A percentile compares a stretch with the other conserved stretches of the same genome.
Evolutionary conservation across 1,140 invertebrate species (phyloP).

Genomic region (Drosophila arizonae): DNA sequence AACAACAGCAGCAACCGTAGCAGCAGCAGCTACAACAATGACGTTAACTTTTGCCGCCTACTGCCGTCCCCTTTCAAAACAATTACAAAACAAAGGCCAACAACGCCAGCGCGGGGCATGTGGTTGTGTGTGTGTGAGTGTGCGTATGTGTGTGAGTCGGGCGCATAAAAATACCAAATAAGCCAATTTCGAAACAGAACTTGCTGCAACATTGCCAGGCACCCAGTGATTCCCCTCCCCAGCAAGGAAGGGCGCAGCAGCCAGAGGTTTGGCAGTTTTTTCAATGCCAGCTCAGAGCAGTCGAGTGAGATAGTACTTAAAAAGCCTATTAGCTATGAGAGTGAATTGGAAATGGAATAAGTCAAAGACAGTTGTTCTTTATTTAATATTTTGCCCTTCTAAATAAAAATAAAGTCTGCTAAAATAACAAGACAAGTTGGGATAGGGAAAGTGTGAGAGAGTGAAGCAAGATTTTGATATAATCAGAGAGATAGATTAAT

Average conservation of each 20-base stretch:
- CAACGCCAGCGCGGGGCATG: conserved; percentile 28
- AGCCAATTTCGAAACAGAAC: conserved; percentile 76
- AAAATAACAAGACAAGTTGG: too few species aligned
- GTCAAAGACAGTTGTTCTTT: too few species aligned
- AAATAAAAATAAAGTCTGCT: too few species aligned
- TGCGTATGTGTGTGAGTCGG: conserved; percentile 19
- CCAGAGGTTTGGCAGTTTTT: conserved; percentile 32
- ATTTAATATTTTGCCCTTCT: too few species aligned
- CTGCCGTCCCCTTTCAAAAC: conserved; percentile 57
- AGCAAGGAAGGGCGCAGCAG: conserved; percentile 7
- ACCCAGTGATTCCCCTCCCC: not conserved
- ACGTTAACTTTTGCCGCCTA: conserved; percentile 78
- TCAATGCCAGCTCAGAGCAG: conserved; percentile 27
- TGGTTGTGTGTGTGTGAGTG: conserved; percentile 9
- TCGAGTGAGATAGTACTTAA: not conserved
- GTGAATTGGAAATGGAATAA: not conserved
- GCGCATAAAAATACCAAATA: conserved; percentile 75
- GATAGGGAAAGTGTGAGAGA: too few species aligned
- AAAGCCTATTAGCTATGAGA: conserved; percentile 4
- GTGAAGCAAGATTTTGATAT: too few species aligned
- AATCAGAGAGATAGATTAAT: too few species aligned
- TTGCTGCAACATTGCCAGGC: conserved; percentile 47
- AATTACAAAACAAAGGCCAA: conserved; percentile 76
- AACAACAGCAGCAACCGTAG: conserved; percentile 34
- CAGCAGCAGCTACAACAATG: conserved; percentile 59